A percentile compares a stretch with the other conserved stretches of the same genome.
phyloP scores from a whole-genome alignment of 2,113 vertebrate genomes.

The Corythoichthys intestinalis region DNA sequence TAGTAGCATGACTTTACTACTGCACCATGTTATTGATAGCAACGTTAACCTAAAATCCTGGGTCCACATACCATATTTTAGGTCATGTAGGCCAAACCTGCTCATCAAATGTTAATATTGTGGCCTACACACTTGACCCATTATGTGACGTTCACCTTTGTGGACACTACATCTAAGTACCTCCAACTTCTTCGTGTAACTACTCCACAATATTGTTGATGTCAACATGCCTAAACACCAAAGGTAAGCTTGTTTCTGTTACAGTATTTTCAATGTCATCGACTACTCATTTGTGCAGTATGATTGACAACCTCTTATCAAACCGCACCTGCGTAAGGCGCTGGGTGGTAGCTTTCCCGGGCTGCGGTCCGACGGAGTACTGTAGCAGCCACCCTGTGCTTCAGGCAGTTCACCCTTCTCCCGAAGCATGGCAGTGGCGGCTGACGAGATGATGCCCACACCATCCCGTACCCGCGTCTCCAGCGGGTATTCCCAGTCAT shows the following conservation, averaged over 20 bases:
- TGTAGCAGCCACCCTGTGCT: constrained; percentile 87
- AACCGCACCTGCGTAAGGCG: constrained; percentile 82
- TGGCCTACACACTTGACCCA: no score
- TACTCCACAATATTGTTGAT: not conserved
- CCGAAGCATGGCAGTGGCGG: constrained; percentile 87
- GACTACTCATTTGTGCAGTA: not conserved
- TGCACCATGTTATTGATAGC: not conserved
- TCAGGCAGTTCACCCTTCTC: constrained; percentile 90
- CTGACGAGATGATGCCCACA: constrained; percentile 87
- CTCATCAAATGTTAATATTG: no score
- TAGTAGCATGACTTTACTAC: not conserved
- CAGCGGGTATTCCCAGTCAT: constrained; percentile 94
- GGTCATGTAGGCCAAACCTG: no score
- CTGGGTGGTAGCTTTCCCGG: constrained; percentile 78
- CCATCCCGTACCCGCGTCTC: constrained; percentile 85
- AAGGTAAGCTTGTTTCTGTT: not conserved
- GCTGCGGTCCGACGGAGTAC: constrained; percentile 78
- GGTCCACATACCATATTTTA: not conserved
- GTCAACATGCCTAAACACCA: not conserved
- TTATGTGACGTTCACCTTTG: no score
- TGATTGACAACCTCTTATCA: not conserved
- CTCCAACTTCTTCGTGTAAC: not conserved
- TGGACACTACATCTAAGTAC: not conserved
- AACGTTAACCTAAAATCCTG: not conserved
- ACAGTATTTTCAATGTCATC: not conserved